Base-by-base conservation (phyloP, 1,140 invertebrate genomes). In the Rhynchophorus ferrugineus region DNA sequence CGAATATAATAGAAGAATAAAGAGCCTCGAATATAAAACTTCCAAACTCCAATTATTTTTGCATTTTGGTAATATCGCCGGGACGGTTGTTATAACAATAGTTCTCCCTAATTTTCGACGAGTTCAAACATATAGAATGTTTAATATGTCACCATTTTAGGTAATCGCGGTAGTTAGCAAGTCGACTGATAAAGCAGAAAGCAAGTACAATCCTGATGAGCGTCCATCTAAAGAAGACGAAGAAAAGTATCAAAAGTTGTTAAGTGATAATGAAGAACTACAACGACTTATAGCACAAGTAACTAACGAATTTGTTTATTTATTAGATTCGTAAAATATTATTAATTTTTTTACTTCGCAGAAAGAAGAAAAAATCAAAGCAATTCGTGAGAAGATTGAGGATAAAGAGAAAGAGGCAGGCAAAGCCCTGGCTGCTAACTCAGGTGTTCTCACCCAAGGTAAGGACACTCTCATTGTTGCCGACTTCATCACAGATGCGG, bases 181-280 rank as follows among this genome's bases (percentile, higher is more conserved):
- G 73, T 86, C 87, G 1, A 82, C 79, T 58, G 87, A 91, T 70
- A 85, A 89, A 57, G 83, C 81, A 16, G 87, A 90, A 68, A 87
- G 84, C 19, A 88, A 88, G 58, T 87, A 89, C 57, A 89, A 88
- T 63, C 84, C 87, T 0, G 91, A 94, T 55, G 86, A 87, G 1
- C 83, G 87, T 3, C 83, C 90, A 49, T 91, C 88, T n/a, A 89
- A 91, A 60, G 92, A 95, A 66, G 93, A 97, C 61, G 94, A 98
- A 67, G 94, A 98, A 70, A 78, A 84, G 39, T 95, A 95, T 70
- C 85, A 93, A 63, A 93, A 94, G 65, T 73, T 98, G n/a, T 72
- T 96, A 8, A 80, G 79, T 41, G 95, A 98, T 74, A 99, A 98
- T 72, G 93, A 96, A 65, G 91, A 97, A 69, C 75, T 98, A 39